phyloP scores from a whole-genome alignment of 2,797 vertebrate species.

The Acanthurus leucopareius region DNA sequence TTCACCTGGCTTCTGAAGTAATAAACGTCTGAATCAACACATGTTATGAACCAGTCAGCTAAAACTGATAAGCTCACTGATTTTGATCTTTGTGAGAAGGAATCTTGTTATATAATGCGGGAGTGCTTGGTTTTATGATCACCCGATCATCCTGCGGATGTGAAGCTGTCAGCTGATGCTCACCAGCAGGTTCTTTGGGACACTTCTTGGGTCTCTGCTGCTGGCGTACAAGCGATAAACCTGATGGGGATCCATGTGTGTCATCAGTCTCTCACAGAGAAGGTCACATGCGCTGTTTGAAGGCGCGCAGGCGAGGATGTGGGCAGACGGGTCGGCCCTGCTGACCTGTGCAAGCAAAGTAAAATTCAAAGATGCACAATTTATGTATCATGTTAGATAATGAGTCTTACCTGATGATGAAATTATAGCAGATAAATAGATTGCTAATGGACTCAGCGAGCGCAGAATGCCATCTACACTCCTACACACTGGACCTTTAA shows the following conservation, averaged over 20 bases:
- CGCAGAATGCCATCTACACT: too few relatives aligned
- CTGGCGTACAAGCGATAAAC: conserved; percentile 91
- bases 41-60: not conserved
- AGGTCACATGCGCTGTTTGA: conserved; percentile 94
- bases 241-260: conserved; percentile 76
- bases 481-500: too few relatives aligned
- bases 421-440: too few relatives aligned
- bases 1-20: not conserved
- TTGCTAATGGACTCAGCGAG: too few relatives aligned
- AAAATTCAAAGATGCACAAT: conserved; percentile 20
- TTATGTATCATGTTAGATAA: too few relatives aligned
- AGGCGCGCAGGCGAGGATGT: conserved; percentile 91
- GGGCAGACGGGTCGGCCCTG: conserved; percentile 74
- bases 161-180: conserved; percentile 3
- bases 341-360: conserved; percentile 85
- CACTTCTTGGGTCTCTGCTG: conserved; percentile 81
- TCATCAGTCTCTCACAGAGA: conserved; percentile 89
- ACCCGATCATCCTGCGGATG: not conserved
- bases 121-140: too few relatives aligned
- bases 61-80: not conserved
- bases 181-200: conserved; percentile 88
- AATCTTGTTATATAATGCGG: not conserved
- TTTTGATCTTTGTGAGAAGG: not conserved
- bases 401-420: too few relatives aligned
- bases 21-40: not conserved